Percentiles rank a stretch among this genome's conserved stretches.
Conservation (phyloP, 2,797 vertebrate genomes). For the Sebastes miniatus region DNA sequence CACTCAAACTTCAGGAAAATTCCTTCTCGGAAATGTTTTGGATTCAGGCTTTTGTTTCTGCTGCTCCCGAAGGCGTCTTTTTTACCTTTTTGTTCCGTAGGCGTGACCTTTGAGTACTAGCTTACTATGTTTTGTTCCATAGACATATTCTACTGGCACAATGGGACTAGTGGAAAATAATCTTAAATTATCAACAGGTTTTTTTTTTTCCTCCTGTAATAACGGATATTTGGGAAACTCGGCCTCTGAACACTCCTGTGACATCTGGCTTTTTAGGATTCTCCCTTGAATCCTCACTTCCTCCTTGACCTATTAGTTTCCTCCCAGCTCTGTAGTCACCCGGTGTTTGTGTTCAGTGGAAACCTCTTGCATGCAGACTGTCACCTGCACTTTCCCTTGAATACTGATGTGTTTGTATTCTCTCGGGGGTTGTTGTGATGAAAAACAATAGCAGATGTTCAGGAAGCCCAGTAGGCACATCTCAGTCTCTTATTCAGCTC, state of each 20-base stretch:
- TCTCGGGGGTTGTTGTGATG: constrained; percentile 29
- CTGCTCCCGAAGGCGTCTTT: not conserved
- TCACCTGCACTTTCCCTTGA: constrained; percentile 24
- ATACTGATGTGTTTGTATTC: constrained; percentile 41
- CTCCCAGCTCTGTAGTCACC: constrained; percentile 28
- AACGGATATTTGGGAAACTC: not conserved
- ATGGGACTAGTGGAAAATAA: not conserved
- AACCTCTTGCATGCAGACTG: constrained; percentile 47
- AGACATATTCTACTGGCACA: not conserved
- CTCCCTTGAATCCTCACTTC: not conserved
- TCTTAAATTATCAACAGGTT: not conserved
- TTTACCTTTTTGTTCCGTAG: not conserved
- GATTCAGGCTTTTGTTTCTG: constrained; percentile 14
- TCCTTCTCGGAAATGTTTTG: not conserved
- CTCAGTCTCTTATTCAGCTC: constrained; percentile 7
- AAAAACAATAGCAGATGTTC: constrained; percentile 64
- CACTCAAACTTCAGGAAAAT: not conserved
- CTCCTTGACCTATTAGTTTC: not conserved
- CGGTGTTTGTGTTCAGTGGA: constrained; percentile 35
- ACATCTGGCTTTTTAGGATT: not conserved
- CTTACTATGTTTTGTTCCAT: not conserved
- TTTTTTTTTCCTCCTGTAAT: not conserved
- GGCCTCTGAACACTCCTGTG: not conserved
- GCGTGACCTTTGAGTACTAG: not conserved
- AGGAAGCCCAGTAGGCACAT: constrained; percentile 4